Base-by-base conservation (phyloP, 2,797 vertebrate species). In the Morelia viridis region DNA sequence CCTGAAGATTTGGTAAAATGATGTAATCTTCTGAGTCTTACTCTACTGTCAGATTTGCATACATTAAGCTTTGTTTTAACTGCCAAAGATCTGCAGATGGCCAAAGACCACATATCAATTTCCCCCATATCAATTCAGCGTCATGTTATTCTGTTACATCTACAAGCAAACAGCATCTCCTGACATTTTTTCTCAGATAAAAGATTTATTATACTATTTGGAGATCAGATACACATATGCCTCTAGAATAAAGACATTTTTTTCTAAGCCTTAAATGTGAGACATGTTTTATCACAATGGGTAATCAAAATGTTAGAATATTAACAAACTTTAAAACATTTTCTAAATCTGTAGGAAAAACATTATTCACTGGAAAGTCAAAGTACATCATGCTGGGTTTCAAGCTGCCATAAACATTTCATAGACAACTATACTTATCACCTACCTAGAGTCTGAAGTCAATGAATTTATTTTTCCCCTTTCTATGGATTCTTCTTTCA, bases 141-240 rank as follows among this genome's bases (percentile, higher is more conserved):
- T 89, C 86, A 83, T 85, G 10, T 22, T 71, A 89, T 87, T 90
- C 90, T 90, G 53, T 80, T 91, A 95, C 65, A 58, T 92, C 89
- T 90, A 56, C 83, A 95, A 91, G 50, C 57, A 92, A 12, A 0
- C 0, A 10, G 15, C 19, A 2, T 86, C 50, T 53, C 60, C 26
- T 1, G 60, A 19, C 22, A 28, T 0, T 0, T n/a, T 91, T 0
- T 2, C 35, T 58, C 11, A 65, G 57, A 57, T 68, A 83, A 58
- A 84, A 7, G 53, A 1, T 0, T 41, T 64, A 3, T 28, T 57
- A 90, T 86, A 57, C 35, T 71, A 80, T 28, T 90, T 22, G 89
- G 50, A 65, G 9, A 65, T 24, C 84, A 88, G 50, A 35, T n/a
- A 12, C 62, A 88, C 31, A 50, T 90, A 87, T 0, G 90, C 58